Evolutionary conservation across 2,113 vertebrate species (phyloP).

Genomic region (Spheniscus mendiculus): DNA sequence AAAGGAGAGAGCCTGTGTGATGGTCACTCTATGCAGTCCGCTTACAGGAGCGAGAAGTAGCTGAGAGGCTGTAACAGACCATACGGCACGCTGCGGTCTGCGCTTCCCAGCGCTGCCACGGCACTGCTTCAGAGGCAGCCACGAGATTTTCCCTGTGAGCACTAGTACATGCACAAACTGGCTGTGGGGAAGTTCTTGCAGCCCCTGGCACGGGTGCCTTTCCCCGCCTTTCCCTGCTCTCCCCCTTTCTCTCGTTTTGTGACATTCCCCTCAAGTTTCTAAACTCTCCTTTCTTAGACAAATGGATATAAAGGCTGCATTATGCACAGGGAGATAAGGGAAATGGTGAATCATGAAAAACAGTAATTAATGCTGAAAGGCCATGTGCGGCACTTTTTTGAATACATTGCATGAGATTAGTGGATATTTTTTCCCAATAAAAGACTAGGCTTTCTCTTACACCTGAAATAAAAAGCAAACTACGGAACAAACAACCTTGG

Average conservation of each 20-base stretch:
- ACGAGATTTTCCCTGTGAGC: not conserved
- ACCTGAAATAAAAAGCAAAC: slow-evolving; percentile 41
- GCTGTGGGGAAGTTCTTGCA: not conserved
- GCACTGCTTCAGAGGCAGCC: not conserved
- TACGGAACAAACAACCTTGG: slow-evolving; percentile 14
- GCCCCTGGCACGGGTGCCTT: fast-evolving
- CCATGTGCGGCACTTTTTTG: slow-evolving; percentile 13
- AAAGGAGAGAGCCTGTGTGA: not conserved
- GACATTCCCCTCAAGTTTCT: not conserved
- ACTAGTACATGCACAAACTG: fast-evolving
- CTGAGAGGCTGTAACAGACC: not conserved
- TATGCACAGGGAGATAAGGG: slow-evolving; percentile 29
- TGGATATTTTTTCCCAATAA: slow-evolving; percentile 45
- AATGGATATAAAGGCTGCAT: not conserved
- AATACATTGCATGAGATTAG: slow-evolving; percentile 55
- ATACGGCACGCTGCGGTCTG: fast-evolving
- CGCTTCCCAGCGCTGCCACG: not conserved
- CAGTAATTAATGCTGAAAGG: slow-evolving; percentile 67
- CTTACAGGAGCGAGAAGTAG: not conserved
- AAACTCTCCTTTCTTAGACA: not conserved
- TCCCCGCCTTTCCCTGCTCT: not conserved
- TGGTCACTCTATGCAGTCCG: not conserved
- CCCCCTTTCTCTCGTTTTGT: not conserved
- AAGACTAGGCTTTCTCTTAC: slow-evolving; percentile 32
- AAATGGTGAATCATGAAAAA: slow-evolving; percentile 62